These are phyloP conservation scores for Rhodinocichla rosea DNA, from an alignment of 2,113 vertebrate species.

Conservation along the genomic window DNA sequence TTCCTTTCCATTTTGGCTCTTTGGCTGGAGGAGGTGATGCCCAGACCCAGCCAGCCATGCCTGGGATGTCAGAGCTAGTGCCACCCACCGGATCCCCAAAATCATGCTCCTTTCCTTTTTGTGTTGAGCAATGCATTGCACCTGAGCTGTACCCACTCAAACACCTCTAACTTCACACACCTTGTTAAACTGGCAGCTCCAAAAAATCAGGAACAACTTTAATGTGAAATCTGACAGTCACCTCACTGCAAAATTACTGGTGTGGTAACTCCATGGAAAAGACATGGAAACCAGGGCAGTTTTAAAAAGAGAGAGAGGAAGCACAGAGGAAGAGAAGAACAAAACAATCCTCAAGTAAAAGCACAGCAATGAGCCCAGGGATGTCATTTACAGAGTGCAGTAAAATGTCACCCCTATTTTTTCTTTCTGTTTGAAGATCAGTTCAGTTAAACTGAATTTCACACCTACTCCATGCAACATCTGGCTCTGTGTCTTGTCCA, in stretches of 20 bases:
- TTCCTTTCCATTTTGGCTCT: neutral
- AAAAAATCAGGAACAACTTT: neutral
- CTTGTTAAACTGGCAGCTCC: neutral
- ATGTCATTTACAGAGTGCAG: rapidly evolving
- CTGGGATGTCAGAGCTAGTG: neutral
- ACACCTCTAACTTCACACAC: neutral
- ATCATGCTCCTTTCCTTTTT: neutral
- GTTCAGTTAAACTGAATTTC: neutral
- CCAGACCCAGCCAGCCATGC: neutral
- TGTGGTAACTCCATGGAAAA: neutral
- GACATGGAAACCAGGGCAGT: neutral
- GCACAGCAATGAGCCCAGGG: neutral
- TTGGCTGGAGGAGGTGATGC: neutral
- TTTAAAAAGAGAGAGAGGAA: neutral
- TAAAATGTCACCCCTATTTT: neutral
- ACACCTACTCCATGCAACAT: neutral
- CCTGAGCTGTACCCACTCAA: neutral
- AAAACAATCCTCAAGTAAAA: neutral
- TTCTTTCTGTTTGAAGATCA: neutral
- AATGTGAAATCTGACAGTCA: neutral
- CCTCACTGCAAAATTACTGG: neutral
- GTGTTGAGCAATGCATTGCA: neutral
- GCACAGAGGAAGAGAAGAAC: neutral
- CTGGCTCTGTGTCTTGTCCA: neutral
- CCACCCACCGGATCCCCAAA: neutral